Conservation (phyloP, 2,888 invertebrate species). For the Mellilla xanthometata region DNA sequence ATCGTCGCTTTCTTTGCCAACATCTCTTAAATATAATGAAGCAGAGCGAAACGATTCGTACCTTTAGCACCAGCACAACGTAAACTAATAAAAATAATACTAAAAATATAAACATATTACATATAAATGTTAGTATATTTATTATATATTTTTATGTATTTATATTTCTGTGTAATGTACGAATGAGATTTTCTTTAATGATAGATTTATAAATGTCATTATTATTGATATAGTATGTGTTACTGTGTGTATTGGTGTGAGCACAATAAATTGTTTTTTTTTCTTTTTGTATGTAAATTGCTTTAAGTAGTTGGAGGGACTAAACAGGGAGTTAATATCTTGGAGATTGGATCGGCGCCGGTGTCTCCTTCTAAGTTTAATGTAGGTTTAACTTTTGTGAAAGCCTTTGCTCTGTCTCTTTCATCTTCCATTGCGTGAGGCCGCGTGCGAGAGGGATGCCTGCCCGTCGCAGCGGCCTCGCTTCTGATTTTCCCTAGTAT, state of each 20-base stretch:
- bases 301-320: conserved; percentile 68
- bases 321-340: conserved; percentile 64
- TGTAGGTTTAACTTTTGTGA: conserved; percentile 27
- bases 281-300: conserved; percentile 54
- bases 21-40: conserved; percentile 53
- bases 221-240: conserved; percentile 59
- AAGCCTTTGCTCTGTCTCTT: conserved; percentile 25
- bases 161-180: conserved; percentile 54
- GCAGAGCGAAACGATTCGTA: conserved; percentile 48
- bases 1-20: conserved; percentile 72
- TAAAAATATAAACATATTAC: conserved; percentile 30
- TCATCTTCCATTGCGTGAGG: conserved; percentile 19
- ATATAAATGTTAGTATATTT: conserved; percentile 39
- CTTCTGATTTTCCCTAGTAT: conserved; percentile 12
- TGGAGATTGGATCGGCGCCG: conserved; percentile 45
- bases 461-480: conserved; percentile 16
- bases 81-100: conserved; percentile 33
- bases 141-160: conserved; percentile 50
- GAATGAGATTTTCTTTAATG: conserved; percentile 59
- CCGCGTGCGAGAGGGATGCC: conserved; percentile 15
- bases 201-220: conserved; percentile 42
- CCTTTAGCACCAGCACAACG: conserved; percentile 73
- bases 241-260: conserved; percentile 67
- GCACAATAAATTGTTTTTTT: conserved; percentile 65
- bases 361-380: conserved; percentile 30